Percentiles rank a stretch among this genome's conserved stretches.
Evolutionary conservation across 2,888 invertebrate genomes (phyloP).

Genomic region (Xanthia icteritia): DNA sequence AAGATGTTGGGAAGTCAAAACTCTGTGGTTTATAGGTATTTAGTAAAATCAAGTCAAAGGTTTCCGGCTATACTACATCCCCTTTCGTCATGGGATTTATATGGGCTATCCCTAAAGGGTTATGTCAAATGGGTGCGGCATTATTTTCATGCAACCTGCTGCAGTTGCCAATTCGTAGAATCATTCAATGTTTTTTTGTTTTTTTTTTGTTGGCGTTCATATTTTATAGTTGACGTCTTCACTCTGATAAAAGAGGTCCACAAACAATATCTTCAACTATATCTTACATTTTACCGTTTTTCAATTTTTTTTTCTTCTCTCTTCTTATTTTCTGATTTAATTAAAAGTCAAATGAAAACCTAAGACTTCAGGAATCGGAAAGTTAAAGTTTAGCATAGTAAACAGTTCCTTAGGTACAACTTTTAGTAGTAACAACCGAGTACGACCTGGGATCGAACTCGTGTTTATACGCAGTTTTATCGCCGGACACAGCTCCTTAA

Average conservation of each 20-base stretch:
- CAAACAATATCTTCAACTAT: not conserved
- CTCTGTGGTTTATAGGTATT: not conserved
- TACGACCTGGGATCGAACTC: slow-evolving; percentile 44
- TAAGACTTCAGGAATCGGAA: not conserved
- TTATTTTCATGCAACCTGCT: not conserved
- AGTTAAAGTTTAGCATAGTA: not conserved
- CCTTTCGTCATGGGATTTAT: not conserved
- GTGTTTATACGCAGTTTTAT: slow-evolving; percentile 57
- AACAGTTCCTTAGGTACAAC: slow-evolving; percentile 9
- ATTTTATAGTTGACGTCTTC: not conserved
- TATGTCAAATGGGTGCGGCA: not conserved
- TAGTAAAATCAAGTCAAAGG: not conserved
- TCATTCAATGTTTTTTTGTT: no score
- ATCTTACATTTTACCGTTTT: not conserved
- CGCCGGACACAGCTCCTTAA: slow-evolving; percentile 56
- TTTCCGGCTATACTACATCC: not conserved
- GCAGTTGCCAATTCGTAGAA: not conserved
- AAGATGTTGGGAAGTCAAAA: not conserved
- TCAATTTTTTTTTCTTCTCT: not conserved
- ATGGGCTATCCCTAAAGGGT: not conserved
- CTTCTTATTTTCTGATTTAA: not conserved
- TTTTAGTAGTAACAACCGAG: slow-evolving; percentile 20
- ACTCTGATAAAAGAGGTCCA: not conserved
- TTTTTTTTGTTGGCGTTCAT: not conserved
- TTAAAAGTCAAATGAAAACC: not conserved